Evolutionary conservation across 2,888 invertebrate species (phyloP).

Genomic region (Sarcophaga rosellei): DNA sequence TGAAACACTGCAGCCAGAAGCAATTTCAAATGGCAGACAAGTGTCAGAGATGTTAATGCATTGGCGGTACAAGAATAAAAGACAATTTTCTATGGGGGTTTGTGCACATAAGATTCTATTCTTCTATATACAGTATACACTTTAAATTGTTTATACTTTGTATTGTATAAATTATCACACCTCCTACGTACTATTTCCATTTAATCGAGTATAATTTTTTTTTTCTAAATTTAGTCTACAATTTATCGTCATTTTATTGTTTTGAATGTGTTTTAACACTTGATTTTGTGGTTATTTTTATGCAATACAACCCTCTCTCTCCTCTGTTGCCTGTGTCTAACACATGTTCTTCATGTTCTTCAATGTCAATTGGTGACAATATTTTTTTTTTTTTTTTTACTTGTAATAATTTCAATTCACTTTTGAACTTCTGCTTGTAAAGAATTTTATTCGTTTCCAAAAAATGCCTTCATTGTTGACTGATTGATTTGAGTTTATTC

Average conservation of each 20-base stretch:
- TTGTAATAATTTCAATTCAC: slow-evolving; percentile 39
- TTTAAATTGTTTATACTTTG: neutral
- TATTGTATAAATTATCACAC: neutral
- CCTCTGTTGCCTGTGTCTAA: neutral
- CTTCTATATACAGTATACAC: no score
- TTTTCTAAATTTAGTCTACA: slow-evolving; percentile 28
- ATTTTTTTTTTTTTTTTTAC: slow-evolving; percentile 3
- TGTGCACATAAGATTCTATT: no score
- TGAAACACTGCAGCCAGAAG: neutral
- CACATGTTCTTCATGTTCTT: slow-evolving; percentile 52
- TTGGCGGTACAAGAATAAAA: neutral
- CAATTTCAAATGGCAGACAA: slow-evolving; percentile 56
- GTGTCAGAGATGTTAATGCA: slow-evolving; percentile 54
- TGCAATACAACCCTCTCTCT: neutral
- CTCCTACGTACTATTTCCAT: neutral
- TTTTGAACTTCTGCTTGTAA: slow-evolving; percentile 27
- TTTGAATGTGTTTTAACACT: slow-evolving; percentile 53
- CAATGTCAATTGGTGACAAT: slow-evolving; percentile 39
- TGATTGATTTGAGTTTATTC: slow-evolving; percentile 47
- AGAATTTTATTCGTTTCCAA: neutral
- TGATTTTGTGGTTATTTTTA: slow-evolving; percentile 34
- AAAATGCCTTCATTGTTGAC: slow-evolving; percentile 48
- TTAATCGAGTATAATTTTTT: neutral
- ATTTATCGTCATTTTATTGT: slow-evolving; percentile 50
- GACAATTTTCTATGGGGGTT: neutral